These are phyloP conservation scores for Piaya cayana DNA, from an alignment of 2,113 vertebrate species.

Conservation along the genomic window DNA sequence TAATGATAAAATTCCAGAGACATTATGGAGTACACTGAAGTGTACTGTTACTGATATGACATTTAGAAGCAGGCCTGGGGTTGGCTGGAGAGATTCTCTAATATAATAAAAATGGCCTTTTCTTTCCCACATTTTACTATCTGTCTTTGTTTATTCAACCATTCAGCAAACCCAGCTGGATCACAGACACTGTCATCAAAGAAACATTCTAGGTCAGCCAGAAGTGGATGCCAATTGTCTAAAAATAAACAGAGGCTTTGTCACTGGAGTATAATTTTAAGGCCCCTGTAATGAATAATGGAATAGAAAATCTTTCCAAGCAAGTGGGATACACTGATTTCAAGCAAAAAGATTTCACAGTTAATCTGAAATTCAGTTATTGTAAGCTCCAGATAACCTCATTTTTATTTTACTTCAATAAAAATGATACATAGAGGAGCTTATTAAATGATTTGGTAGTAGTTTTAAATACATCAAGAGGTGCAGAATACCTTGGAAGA, in stretches of 20 bases:
- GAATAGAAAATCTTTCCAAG: conserved; percentile 29
- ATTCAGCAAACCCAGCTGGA: conserved; percentile 65
- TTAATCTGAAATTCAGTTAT: conserved; percentile 4
- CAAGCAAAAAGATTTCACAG: conserved; percentile 46
- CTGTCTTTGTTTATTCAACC: conserved; percentile 63
- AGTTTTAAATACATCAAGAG: neutral
- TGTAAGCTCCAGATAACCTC: conserved; percentile 19
- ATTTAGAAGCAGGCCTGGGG: neutral
- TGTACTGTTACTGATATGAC: conserved; percentile 7
- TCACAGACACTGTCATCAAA: conserved; percentile 60
- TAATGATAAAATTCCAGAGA: conserved; percentile 44
- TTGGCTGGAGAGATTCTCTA: conserved; percentile 1
- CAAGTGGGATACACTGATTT: conserved; percentile 28
- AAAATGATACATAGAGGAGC: neutral
- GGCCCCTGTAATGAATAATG: conserved; percentile 57
- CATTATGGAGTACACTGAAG: neutral
- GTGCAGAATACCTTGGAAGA: neutral
- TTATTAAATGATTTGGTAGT: neutral
- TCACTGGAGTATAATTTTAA: conserved; percentile 56
- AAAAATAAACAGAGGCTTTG: conserved; percentile 61
- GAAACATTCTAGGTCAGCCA: conserved; percentile 58
- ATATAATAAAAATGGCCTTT: conserved; percentile 34
- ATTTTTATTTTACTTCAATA: neutral
- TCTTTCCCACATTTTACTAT: conserved; percentile 59
- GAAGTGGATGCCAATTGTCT: conserved; percentile 58